Evolutionary conservation across 2,797 vertebrate genomes (phyloP).

Genomic region (Hybognathus amarus): DNA sequence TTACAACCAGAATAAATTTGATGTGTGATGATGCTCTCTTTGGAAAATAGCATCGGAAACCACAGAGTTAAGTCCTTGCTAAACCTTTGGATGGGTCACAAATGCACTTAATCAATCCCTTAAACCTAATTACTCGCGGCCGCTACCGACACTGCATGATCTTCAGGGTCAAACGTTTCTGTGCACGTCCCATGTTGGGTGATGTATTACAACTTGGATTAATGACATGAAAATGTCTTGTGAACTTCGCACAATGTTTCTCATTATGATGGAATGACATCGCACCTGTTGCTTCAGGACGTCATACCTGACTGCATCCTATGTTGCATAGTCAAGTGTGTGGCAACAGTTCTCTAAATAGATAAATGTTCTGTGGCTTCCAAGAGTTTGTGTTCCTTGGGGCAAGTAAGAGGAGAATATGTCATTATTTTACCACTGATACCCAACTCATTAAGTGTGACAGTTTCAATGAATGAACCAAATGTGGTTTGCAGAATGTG

Average conservation of each 20-base stretch:
- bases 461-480: conserved; percentile 11
- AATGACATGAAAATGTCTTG: conserved; percentile 2
- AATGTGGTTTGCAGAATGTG: neutral
- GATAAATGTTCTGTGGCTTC: conserved; percentile 30
- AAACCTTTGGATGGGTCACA: conserved; percentile 26
- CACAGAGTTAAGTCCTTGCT: conserved; percentile 27
- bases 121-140: conserved; percentile 33
- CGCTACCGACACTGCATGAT: neutral
- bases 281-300: conserved; percentile 38
- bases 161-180: neutral
- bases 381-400: conserved; percentile 24
- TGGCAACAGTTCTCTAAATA: conserved; percentile 33
- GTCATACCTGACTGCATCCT: conserved; percentile 39
- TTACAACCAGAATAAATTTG: neutral
- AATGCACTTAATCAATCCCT: conserved; percentile 27
- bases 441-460: conserved; percentile 1
- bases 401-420: conserved; percentile 23
- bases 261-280: conserved; percentile 20
- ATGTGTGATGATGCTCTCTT: neutral
- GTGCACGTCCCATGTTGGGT: neutral
- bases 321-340: conserved; percentile 10
- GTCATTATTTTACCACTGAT: conserved; percentile 7
- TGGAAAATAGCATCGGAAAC: conserved; percentile 10
- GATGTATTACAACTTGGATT: conserved; percentile 4
- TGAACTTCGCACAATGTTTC: conserved; percentile 13